phyloP scores from a whole-genome alignment of 1,140 invertebrate species.

The Adoxophyes honmai region DNA sequence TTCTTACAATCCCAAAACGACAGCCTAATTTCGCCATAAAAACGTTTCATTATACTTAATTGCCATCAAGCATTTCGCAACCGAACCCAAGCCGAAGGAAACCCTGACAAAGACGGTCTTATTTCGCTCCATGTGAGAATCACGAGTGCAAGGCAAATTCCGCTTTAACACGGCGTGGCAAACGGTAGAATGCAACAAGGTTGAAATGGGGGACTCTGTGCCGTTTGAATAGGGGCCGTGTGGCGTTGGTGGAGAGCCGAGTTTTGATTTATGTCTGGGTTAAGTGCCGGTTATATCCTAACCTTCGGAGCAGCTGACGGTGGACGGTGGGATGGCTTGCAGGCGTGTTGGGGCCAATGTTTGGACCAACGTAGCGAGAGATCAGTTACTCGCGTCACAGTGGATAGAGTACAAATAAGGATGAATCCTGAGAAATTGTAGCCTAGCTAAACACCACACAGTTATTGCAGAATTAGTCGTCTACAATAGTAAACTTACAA shows the following conservation, averaged over 20 bases:
- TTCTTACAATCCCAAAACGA: too few species aligned
- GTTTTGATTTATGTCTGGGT: constrained; percentile 3
- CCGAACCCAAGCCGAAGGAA: neutral
- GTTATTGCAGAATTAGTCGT: too few species aligned
- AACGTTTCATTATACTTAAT: neutral
- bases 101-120: neutral
- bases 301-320: constrained; percentile 22
- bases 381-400: too few species aligned
- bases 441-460: too few species aligned
- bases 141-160: neutral
- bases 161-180: neutral
- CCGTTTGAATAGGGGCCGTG: neutral
- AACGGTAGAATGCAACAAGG: neutral
- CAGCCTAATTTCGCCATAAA: neutral
- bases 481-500: too few species aligned
- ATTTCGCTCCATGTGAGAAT: neutral
- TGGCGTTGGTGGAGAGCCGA: neutral
- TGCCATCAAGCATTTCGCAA: constrained; percentile 1
- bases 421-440: too few species aligned
- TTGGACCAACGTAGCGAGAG: neutral
- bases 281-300: constrained; percentile 4
- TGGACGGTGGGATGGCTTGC: constrained; percentile 23
- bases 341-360: constrained; percentile 17
- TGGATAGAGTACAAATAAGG: too few species aligned
- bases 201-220: neutral